Conservation (phyloP, 1,140 invertebrate species). For the Myzus persicae region DNA sequence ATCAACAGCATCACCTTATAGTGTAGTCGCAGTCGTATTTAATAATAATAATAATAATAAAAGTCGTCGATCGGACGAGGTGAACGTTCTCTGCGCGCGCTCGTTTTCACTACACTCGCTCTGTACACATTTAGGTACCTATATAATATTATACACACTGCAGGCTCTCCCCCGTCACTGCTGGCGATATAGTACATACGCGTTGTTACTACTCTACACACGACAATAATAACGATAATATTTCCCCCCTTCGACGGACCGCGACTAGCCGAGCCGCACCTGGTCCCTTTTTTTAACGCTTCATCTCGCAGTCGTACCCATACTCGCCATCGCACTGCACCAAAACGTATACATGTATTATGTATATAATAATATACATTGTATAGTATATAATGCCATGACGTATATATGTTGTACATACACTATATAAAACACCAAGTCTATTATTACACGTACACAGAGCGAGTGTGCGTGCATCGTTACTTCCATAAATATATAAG, state of each 20-base stretch:
- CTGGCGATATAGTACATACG: background rate
- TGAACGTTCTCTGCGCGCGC: conserved; percentile 31
- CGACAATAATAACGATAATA: conserved; percentile 2
- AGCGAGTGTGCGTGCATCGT: background rate
- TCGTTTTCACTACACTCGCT: background rate
- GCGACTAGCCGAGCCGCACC: conserved; percentile 27
- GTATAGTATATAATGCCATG: background rate
- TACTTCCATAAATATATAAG: background rate
- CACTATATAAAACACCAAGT: background rate
- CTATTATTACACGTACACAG: background rate
- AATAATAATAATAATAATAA: background rate
- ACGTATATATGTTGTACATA: background rate
- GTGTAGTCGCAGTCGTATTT: background rate
- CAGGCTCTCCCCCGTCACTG: background rate
- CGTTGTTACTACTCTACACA: background rate
- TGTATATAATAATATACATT: background rate
- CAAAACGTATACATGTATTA: too few species aligned
- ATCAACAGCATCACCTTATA: background rate
- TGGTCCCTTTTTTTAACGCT: conserved; percentile 38
- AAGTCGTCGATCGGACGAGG: background rate
- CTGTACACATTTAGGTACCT: background rate
- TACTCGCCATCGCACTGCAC: background rate
- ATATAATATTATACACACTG: background rate
- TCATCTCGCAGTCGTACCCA: background rate
- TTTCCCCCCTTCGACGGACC: background rate